phyloP scores from a whole-genome alignment of 2,797 vertebrate species.

The Crocidura indochinensis region DNA sequence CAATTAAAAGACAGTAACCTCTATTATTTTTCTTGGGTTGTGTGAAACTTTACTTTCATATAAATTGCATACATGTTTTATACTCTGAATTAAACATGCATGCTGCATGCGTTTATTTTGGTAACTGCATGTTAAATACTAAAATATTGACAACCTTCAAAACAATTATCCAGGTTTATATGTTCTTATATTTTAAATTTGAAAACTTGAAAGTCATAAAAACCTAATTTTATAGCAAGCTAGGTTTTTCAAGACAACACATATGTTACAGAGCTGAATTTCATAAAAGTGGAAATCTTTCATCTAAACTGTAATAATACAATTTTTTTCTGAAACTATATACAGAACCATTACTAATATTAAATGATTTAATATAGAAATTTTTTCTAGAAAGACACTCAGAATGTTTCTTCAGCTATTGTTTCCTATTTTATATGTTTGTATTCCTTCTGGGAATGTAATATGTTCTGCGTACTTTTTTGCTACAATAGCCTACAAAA shows the following conservation, averaged over 20 bases:
- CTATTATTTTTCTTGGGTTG: neutral
- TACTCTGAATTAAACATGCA: slow-evolving; percentile 52
- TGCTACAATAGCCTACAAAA: slow-evolving; percentile 69
- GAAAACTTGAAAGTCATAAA: neutral
- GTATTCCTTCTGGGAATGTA: slow-evolving; percentile 31
- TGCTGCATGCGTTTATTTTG: slow-evolving; percentile 57
- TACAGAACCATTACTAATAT: slow-evolving; percentile 28
- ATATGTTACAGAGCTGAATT: neutral
- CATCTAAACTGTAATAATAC: neutral
- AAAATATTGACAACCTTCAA: slow-evolving; percentile 50
- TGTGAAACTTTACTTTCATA: slow-evolving; percentile 39
- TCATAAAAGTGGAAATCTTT: slow-evolving; percentile 17
- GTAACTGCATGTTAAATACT: slow-evolving; percentile 51
- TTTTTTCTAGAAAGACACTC: slow-evolving; percentile 60
- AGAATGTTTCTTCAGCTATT: slow-evolving; percentile 52
- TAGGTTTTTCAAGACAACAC: neutral
- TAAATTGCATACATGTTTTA: slow-evolving; percentile 42
- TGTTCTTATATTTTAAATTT: slow-evolving; percentile 30
- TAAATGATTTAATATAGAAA: neutral
- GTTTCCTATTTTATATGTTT: slow-evolving; percentile 45
- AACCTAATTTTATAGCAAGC: slow-evolving; percentile 46
- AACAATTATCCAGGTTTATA: slow-evolving; percentile 3
- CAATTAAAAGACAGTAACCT: slow-evolving; percentile 17
- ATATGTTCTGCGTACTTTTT: neutral
- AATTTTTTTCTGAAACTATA: slow-evolving; percentile 57